Base-by-base conservation (phyloP, 2,888 invertebrate species). In the Drepanosiphum platanoidis region DNA sequence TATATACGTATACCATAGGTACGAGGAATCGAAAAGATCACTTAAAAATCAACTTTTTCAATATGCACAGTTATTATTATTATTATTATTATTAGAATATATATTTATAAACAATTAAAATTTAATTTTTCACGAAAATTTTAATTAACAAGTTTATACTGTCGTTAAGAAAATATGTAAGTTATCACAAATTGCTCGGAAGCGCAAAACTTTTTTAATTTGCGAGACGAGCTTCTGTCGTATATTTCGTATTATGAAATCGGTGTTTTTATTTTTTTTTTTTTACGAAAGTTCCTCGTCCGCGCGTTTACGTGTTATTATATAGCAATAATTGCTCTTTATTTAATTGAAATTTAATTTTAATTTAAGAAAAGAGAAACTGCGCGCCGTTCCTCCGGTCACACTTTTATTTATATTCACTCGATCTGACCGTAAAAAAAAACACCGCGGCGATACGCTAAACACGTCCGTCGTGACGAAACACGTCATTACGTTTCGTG, bases 121-220 rank as follows among this genome's bases (percentile, higher is more conserved):
- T 81, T n/a, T 58, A 70, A 36, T 80, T 71, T 71, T 71, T 71
- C 11, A 18, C 46, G 15, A 3, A 32, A 30, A 27, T 81, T 71
- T 81, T 71, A 61, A 81, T 81, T 61, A 81, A 71, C 71, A 72
- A 81, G 58, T 81, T 81, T 42, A 39, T 71, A 39, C 27, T 81
- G 71, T 71, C 58, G n/a, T 81, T 81, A 61, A 30, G 36, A 58
- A 81, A 52, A 71, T 61, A 71, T 71, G 61, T 71, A 61, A 71
- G 81, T 71, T 71, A 81, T 71, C 81, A n/a, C n/a, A 81, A 81
- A 71, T 81, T 39, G 39, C 36, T 39, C 22, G 30, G 32, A 58
- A 71, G 13, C 30, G 30, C 36, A 81, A 81, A n/a, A 81, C 71
- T 81, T 81, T 81, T 81, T 81, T 81, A 81, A 81, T 81, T 81